These are phyloP conservation scores for Anthoscopus minutus DNA, from an alignment of 2,113 vertebrate genomes.

Conservation along the genomic window DNA sequence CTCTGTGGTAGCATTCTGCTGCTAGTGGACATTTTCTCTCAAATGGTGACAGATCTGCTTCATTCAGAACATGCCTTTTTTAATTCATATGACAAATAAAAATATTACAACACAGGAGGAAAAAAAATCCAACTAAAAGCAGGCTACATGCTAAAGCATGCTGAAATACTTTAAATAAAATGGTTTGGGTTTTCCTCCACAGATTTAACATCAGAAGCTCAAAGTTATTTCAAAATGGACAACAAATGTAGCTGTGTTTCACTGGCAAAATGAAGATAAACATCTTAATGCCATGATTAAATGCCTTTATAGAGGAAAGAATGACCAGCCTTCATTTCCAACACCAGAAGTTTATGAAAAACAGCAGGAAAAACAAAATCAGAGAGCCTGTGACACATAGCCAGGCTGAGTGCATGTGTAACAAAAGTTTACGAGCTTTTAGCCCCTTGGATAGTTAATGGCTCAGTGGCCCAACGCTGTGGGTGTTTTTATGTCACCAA, in stretches of 20 bases:
- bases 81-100: background rate
- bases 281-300: background rate
- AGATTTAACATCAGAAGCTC: background rate
- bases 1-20: background rate
- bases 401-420: background rate
- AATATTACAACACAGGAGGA: background rate
- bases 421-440: background rate
- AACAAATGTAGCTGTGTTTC: background rate
- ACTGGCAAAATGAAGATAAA: background rate
- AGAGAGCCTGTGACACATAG: background rate
- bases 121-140: background rate
- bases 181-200: rapidly evolving
- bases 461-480: background rate
- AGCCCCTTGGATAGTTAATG: background rate
- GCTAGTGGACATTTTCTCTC: background rate
- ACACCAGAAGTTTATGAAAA: background rate
- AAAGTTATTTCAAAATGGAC: background rate
- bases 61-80: background rate
- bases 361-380: background rate
- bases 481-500: background rate
- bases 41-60: background rate
- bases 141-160: background rate
- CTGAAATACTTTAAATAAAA: background rate
- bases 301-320: background rate
- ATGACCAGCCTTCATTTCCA: background rate